Evolutionary conservation across 2,888 invertebrate genomes (phyloP).

Genomic region (Smittia sp.): DNA sequence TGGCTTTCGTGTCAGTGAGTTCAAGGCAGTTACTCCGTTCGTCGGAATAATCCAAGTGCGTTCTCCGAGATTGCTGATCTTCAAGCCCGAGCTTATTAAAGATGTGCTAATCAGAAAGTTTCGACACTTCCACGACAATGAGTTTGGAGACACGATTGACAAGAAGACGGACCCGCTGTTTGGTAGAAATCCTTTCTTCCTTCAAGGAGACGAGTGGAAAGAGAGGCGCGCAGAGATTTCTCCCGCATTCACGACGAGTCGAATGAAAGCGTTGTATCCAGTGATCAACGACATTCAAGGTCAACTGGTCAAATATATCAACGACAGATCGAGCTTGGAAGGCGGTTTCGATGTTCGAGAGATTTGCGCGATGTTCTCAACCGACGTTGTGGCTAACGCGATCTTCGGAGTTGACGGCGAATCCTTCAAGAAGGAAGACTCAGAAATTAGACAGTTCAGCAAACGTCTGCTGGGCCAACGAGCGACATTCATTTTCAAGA

Average conservation of each 20-base stretch:
- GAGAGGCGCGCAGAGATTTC: conserved; percentile 44
- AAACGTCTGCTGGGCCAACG: conserved; percentile 40
- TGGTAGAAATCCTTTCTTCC: conserved; percentile 46
- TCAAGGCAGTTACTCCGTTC: conserved; percentile 15
- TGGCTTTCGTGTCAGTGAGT: not conserved
- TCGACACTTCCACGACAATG: conserved; percentile 26
- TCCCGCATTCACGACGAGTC: conserved; percentile 45
- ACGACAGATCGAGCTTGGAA: not conserved
- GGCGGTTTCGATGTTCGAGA: conserved; percentile 41
- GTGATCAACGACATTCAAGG: conserved; percentile 3
- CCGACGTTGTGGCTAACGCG: conserved; percentile 47
- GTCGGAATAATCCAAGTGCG: conserved; percentile 36
- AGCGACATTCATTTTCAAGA: conserved; percentile 27
- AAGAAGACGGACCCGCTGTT: conserved; percentile 45
- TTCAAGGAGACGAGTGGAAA: conserved; percentile 47
- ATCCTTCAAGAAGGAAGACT: conserved; percentile 42
- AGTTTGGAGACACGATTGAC: conserved; percentile 30
- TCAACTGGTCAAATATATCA: conserved; percentile 29
- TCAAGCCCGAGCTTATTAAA: conserved; percentile 24
- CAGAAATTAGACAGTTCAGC: conserved; percentile 44
- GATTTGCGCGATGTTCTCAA: conserved; percentile 18
- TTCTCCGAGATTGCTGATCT: not conserved
- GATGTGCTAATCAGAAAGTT: conserved; percentile 31
- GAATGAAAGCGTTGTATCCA: conserved; percentile 43
- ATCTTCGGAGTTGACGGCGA: conserved; percentile 50